A percentile compares a stretch with the other conserved stretches of the same genome.
phyloP scores from a whole-genome alignment of 1,140 invertebrate genomes.

The Calosoma granatense region DNA sequence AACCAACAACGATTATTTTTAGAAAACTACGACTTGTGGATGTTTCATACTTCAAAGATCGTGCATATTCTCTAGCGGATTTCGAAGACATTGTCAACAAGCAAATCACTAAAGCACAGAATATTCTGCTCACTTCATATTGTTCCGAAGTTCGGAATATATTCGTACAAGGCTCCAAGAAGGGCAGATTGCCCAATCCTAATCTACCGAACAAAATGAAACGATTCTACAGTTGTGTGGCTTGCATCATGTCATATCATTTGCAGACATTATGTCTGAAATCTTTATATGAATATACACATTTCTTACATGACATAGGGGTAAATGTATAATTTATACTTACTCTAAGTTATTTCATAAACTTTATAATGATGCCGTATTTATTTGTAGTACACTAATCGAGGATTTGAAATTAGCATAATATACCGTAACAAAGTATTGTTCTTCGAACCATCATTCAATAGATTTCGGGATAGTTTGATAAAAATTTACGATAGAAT shows the following conservation, averaged over 20 bases:
- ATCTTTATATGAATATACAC: conserved; percentile 67
- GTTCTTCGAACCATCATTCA: conserved; percentile 71
- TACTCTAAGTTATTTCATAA: too few relatives aligned
- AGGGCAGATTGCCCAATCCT: conserved; percentile 59
- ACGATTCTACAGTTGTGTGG: conserved; percentile 75
- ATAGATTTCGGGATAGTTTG: conserved; percentile 57
- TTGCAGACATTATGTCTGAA: conserved; percentile 68
- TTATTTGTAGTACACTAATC: conserved; percentile 52
- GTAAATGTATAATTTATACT: conserved; percentile 40
- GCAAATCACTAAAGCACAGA: conserved; percentile 46
- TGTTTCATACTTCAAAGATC: conserved; percentile 41
- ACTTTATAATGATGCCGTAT: too few relatives aligned
- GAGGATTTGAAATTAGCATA: conserved; percentile 65
- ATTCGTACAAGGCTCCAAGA: conserved; percentile 59
- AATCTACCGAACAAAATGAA: conserved; percentile 53
- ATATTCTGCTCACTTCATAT: conserved; percentile 47
- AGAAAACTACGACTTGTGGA: conserved; percentile 35
- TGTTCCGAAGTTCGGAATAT: conserved; percentile 51
- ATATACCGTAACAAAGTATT: conserved; percentile 55
- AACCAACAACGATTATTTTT: conserved; percentile 16
- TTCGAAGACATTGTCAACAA: conserved; percentile 45
- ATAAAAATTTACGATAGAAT: conserved; percentile 62
- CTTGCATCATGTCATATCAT: conserved; percentile 77
- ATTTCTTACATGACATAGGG: conserved; percentile 63
- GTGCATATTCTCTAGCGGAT: conserved; percentile 49